Percentiles rank a stretch among this genome's conserved stretches.
Conservation (phyloP, 2,113 vertebrate species). For the Zootoca vivipara region DNA sequence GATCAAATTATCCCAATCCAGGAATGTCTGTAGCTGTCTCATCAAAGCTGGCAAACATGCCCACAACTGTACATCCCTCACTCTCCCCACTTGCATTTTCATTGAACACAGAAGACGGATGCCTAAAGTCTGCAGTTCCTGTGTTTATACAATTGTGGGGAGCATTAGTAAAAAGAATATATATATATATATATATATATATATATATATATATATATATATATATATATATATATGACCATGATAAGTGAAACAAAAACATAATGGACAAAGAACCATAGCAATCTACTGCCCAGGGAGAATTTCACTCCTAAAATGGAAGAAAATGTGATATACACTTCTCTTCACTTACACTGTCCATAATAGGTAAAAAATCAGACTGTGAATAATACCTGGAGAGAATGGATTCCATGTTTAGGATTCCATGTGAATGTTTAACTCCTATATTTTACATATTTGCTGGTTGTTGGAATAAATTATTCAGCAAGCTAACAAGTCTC, state of each 20-base stretch:
- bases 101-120: background rate
- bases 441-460: background rate
- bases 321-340: conserved; percentile 6
- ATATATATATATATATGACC: conserved; percentile 29
- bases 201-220: background rate
- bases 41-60: background rate
- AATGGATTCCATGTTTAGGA: background rate
- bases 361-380: conserved; percentile 3
- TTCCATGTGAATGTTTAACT: background rate
- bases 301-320: conserved; percentile 21
- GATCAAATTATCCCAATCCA: too few relatives aligned
- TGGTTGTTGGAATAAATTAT: conserved; percentile 16
- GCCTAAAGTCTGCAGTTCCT: conserved; percentile 17
- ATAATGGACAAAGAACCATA: conserved; percentile 46
- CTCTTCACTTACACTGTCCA: background rate
- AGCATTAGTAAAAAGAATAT: conserved; percentile 27
- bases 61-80: too few relatives aligned
- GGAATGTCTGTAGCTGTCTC: too few relatives aligned
- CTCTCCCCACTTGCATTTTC: too few relatives aligned
- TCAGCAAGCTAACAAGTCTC: background rate
- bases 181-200: background rate
- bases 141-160: conserved; percentile 31
- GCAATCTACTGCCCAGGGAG: conserved; percentile 1
- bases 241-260: conserved; percentile 56
- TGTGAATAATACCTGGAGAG: conserved; percentile 1